These are phyloP conservation scores for Pogonomyrmex barbatus DNA, from an alignment of 1,140 invertebrate species.

Conservation along the genomic window DNA sequence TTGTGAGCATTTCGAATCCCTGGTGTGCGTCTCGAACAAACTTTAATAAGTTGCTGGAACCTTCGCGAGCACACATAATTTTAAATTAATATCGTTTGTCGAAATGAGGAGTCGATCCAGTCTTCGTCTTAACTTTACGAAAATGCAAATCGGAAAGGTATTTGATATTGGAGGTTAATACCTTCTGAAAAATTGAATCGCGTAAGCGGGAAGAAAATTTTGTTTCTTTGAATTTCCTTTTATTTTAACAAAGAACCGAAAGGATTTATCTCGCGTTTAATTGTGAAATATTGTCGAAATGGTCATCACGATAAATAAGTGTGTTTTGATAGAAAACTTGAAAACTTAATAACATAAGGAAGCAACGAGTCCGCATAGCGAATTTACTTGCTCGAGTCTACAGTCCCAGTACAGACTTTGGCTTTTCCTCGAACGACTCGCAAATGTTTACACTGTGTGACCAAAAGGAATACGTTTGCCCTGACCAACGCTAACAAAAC, in stretches of 20 bases:
- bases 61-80: neutral
- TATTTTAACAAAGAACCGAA: neutral
- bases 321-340: neutral
- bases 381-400: neutral
- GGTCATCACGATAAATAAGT: neutral
- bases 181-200: neutral
- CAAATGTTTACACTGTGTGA: neutral
- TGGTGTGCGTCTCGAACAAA: neutral
- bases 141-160: neutral
- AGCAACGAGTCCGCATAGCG: neutral
- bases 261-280: neutral
- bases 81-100: conserved; percentile 1
- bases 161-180: neutral
- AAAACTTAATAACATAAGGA: neutral
- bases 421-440: neutral
- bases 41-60: neutral
- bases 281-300: neutral
- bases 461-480: neutral
- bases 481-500: neutral
- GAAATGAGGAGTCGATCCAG: neutral
- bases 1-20: neutral
- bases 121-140: neutral
- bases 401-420: no score
- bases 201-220: neutral
- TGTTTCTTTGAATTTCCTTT: neutral